Evolutionary conservation across 2,888 invertebrate genomes (phyloP), one percentile per base, ranked within the genome.

Genomic region (Epinotia brunnichana): DNA sequence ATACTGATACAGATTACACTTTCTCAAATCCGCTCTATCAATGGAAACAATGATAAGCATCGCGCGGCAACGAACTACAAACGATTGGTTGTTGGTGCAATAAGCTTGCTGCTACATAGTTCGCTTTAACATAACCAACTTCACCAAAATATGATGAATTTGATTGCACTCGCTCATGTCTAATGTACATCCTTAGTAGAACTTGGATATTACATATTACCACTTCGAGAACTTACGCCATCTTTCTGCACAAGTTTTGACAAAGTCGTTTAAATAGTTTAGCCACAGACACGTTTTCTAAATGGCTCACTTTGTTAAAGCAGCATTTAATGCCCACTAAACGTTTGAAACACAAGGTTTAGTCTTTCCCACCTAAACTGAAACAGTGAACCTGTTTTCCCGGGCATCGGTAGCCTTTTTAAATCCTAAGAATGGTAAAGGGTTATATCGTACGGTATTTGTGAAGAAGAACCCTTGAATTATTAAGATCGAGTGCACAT

Each of bases 21-120:
- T 85, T 84, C 87, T 86, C 82, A 80, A 81, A 82, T 82, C 74
- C 79, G 79, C 82, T 84, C 78, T 81, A 85, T 89, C 87, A 88
- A 89, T 88, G 87, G 82, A 86, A 85, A 86, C 84, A 83, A 87
- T 85, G 86, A 87, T 85, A 81, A 82, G 79, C 81, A 84, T 80
- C 77, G 78, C 80, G 79, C 83, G 67, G 62, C 67, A 67, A 81
- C 84, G 85, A 85, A 82, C 86, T 84, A 19, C 15, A 57, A 71
- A 60, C 59, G 64, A 51, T 44, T 66, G 54, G 66, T 71, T 53
- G 53, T 60, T 60, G 64, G 39, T 39, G 63, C 57, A 56, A 63
- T 48, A 51, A 64, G 64, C 35, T 54, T 21, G 54, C n/a, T 39
- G 39, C 54, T n/a, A 66, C n/a, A n/a, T n/a, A n/a, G 21, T 54